Evolutionary conservation across 2,888 invertebrate species (phyloP), one percentile per base, ranked within the genome.

Genomic region (Horisme vitalbata): DNA sequence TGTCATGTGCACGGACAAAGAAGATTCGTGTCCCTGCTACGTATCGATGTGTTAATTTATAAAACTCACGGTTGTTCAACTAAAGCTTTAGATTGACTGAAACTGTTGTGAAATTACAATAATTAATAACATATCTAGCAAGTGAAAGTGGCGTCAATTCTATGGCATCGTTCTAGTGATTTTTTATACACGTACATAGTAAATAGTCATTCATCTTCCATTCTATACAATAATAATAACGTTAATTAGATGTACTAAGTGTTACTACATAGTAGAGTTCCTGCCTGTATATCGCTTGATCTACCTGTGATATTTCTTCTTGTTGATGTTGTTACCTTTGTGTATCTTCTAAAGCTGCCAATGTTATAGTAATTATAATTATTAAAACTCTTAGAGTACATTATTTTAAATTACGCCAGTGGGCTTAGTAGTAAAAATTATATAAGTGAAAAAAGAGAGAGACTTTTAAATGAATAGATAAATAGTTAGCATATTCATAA

Each of bases 1-100:
- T 86, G 68, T 85, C 85, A 81, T 85, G 87, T 87, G 84, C 85
- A 83, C 84, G 87, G 85, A 89, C 89, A 88, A 88, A 89, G 89
- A 79, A 83, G 76, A 80, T 75, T 73, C 65, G 66, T 72, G 71
- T 68, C 73, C 67, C 71, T 68, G 65, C 71, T 75, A 63, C 72
- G 71, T 75, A 75, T 64, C 61, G 53, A 63, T 64, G 61, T 62
- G 61, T 68, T 72, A 71, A 64, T 70, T 64, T 68, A 78, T 75
- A 63, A 68, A 69, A 70, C 61, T 61, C 60, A 70, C 67, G 75
- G 75, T 76, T 82, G 73, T 79, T 66, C 62, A 60, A 57, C 58
- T 61, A n/a, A 65, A 72, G 68, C 65, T 58, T 59, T 72, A 74
- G 59, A 65, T 58, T 61, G 67, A 67, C 68, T 64, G 54, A 62